Conservation (phyloP, 2,113 vertebrate species). For the Leiothrix lutea region DNA sequence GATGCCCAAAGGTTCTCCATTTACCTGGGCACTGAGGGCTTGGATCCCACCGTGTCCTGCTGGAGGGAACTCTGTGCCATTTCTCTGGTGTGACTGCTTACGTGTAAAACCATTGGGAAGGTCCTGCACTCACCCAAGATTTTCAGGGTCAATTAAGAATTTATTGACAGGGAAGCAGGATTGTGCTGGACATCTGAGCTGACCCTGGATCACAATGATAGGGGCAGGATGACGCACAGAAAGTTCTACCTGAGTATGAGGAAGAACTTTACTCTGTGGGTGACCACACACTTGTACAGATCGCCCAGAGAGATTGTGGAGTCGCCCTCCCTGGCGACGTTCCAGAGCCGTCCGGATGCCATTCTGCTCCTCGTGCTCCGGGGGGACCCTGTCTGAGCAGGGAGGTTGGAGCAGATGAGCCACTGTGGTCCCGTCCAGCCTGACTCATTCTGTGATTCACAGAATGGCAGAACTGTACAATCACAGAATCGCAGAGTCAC, state of each 20-base stretch:
- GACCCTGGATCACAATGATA: rapidly evolving
- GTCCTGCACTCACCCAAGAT: neutral
- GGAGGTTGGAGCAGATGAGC: too few relatives aligned
- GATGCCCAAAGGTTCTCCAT: neutral
- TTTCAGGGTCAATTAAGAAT: too few relatives aligned
- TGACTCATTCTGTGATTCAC: neutral
- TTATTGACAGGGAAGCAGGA: neutral
- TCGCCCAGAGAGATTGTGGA: too few relatives aligned
- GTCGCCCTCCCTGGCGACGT: neutral
- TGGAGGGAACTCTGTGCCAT: rapidly evolving
- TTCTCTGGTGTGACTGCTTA: rapidly evolving
- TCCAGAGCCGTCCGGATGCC: neutral
- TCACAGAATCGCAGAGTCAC: neutral
- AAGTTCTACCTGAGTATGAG: neutral
- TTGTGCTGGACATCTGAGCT: neutral
- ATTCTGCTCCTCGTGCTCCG: neutral
- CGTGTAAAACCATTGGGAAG: rapidly evolving
- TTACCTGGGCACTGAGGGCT: rapidly evolving
- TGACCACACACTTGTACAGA: neutral
- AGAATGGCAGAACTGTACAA: neutral
- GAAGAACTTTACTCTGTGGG: neutral
- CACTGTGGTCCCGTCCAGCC: neutral
- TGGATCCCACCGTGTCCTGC: rapidly evolving
- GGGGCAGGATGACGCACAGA: neutral
- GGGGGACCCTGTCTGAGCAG: neutral